phyloP scores from a whole-genome alignment of 2,888 invertebrate genomes.

The Heliconius ismenius region DNA sequence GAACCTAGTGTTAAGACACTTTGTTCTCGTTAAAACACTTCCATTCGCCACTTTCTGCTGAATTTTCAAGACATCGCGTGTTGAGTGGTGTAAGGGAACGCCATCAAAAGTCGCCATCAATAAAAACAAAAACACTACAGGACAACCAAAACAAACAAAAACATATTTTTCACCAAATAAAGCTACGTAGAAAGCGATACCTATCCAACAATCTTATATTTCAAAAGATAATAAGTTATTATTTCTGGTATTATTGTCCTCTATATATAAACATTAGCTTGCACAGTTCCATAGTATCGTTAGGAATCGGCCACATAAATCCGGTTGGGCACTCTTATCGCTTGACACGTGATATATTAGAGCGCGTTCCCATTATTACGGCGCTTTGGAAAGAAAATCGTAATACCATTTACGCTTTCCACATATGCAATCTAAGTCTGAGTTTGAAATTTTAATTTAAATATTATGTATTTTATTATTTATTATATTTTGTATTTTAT shows the following conservation, averaged over 20 bases:
- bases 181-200: neutral
- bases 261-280: constrained; percentile 40
- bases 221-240: constrained; percentile 12
- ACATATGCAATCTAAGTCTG: constrained; percentile 18
- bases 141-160: neutral
- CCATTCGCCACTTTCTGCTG: no score
- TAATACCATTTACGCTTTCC: constrained; percentile 38
- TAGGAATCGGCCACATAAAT: constrained; percentile 66
- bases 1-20: no score
- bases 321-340: constrained; percentile 61
- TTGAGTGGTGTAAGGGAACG: no score
- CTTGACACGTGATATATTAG: constrained; percentile 57
- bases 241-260: constrained; percentile 4
- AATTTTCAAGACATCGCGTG: no score
- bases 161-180: neutral
- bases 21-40: no score
- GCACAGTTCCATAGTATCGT: constrained; percentile 49
- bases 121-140: neutral
- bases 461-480: neutral
- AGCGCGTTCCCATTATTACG: constrained; percentile 43
- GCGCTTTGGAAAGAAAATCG: constrained; percentile 42
- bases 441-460: neutral
- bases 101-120: neutral
- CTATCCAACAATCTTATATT: neutral
- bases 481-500: neutral